Percentiles rank a stretch among this genome's conserved stretches.
phyloP scores from a whole-genome alignment of 2,888 invertebrate species.

The Lepeophtheirus nordmannii region DNA sequence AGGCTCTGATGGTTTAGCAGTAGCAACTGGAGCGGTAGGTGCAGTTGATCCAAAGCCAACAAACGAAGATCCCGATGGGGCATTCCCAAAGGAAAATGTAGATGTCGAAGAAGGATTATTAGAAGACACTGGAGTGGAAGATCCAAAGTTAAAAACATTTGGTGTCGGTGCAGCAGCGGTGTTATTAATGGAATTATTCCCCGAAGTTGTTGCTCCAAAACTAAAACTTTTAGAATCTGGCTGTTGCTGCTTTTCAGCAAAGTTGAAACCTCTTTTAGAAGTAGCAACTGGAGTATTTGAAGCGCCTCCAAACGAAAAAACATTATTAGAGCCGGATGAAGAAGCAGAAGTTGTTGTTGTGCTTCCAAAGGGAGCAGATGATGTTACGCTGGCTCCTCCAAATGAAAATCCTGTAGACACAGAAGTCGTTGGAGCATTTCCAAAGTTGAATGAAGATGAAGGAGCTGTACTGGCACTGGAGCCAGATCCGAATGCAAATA shows the following conservation, averaged over 20 bases:
- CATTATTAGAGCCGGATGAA: not conserved
- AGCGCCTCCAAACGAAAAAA: not conserved
- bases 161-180: too few relatives aligned
- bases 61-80: too few relatives aligned
- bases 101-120: too few relatives aligned
- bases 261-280: slow-evolving; percentile 2
- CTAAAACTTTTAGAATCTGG: not conserved
- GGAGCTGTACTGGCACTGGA: too few relatives aligned
- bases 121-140: too few relatives aligned
- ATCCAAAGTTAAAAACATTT: too few relatives aligned
- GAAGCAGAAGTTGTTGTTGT: not conserved
- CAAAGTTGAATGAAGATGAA: too few relatives aligned
- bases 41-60: not conserved
- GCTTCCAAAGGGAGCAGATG: not conserved
- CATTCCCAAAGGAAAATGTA: too few relatives aligned
- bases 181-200: too few relatives aligned
- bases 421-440: too few relatives aligned
- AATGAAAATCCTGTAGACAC: too few relatives aligned
- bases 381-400: not conserved
- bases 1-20: not conserved
- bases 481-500: too few relatives aligned
- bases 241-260: not conserved
- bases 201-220: not conserved
- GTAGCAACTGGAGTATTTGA: not conserved
- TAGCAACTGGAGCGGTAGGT: not conserved